Evolutionary conservation across 2,113 vertebrate genomes (phyloP).

Genomic region (Emydura subglobosa): DNA sequence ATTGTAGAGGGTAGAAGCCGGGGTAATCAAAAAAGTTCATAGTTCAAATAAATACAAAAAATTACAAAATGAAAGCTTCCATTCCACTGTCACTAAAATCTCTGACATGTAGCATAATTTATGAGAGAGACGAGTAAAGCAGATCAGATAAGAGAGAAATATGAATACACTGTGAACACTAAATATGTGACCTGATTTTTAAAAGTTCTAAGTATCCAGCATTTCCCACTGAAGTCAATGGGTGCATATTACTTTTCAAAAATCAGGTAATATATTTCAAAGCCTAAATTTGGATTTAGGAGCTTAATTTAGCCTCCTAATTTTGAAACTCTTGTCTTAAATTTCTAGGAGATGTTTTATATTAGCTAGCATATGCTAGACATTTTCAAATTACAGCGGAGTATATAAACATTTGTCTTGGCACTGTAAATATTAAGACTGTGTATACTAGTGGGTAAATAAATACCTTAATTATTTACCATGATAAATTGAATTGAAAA

Average conservation of each 20-base stretch:
- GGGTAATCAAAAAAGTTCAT: neutral
- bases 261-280: neutral
- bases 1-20: neutral
- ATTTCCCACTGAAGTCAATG: neutral
- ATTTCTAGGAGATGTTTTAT: neutral
- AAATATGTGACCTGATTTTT: neutral
- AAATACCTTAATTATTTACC: neutral
- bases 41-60: neutral
- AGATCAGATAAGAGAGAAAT: neutral
- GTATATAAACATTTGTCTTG: neutral
- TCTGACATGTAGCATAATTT: neutral
- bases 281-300: neutral
- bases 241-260: neutral
- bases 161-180: neutral
- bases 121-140: neutral
- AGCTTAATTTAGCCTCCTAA: neutral
- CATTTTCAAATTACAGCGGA: neutral
- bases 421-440: neutral
- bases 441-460: fast-evolving
- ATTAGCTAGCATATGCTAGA: neutral
- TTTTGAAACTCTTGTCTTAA: neutral
- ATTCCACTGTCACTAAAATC: neutral
- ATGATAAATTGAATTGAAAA: fast-evolving
- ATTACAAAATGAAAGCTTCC: neutral
- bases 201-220: neutral